phyloP scores from a whole-genome alignment of 2,797 vertebrate species.

The Morelia viridis region DNA sequence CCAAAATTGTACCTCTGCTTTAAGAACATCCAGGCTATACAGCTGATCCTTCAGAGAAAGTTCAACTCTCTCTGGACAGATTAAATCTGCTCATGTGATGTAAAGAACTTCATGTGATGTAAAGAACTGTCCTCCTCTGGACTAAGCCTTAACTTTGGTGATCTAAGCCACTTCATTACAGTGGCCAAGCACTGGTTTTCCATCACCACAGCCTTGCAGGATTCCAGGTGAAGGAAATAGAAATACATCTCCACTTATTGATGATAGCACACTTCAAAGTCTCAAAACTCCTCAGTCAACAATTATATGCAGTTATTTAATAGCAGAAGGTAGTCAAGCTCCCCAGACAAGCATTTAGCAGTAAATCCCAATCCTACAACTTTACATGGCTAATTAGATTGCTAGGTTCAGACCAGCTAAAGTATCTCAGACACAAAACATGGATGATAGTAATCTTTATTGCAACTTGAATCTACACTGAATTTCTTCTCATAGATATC shows the following conservation, averaged over 20 bases:
- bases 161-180: not conserved
- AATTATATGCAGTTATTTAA: not conserved
- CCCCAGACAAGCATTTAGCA: not conserved
- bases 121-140: not conserved
- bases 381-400: not conserved
- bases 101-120: not conserved
- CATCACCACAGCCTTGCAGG: not conserved
- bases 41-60: not conserved
- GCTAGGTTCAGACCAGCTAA: not conserved
- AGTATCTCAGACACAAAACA: not conserved
- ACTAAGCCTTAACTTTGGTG: not conserved
- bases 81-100: not conserved
- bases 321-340: not conserved
- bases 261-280: not conserved
- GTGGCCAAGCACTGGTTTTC: not conserved
- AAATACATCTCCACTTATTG: not conserved
- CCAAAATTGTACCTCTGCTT: not conserved
- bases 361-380: not conserved
- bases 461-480: not conserved
- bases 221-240: not conserved
- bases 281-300: not conserved
- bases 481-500: not conserved
- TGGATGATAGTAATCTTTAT: not conserved
- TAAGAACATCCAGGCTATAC: not conserved
- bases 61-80: not conserved